Percentiles rank a stretch among this genome's conserved stretches.
Evolutionary conservation across 2,797 vertebrate species (phyloP).

Genomic region (Garrulus glandarius): DNA sequence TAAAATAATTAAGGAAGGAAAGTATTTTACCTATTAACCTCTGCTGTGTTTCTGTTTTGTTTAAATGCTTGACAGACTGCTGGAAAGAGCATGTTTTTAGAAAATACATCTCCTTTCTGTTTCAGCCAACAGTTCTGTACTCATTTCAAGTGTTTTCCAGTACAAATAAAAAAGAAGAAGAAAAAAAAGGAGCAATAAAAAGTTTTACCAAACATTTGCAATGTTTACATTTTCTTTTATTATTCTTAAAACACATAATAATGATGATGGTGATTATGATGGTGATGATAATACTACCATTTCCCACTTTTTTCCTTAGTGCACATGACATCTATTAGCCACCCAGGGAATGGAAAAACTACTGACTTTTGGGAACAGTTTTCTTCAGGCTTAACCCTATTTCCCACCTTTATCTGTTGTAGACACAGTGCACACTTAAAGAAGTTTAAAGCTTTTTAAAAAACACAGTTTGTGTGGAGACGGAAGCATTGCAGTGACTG

Average conservation of each 20-base stretch:
- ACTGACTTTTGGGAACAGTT: not conserved
- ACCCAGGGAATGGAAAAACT: not conserved
- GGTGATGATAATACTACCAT: not conserved
- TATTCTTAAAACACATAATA: not conserved
- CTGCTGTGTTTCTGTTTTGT: not conserved
- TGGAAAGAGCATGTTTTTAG: not conserved
- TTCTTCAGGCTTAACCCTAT: not conserved
- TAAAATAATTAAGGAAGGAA: not conserved
- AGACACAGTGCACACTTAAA: not conserved
- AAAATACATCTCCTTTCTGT: not conserved
- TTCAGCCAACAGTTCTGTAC: not conserved
- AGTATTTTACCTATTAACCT: not conserved
- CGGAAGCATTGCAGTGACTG: not conserved
- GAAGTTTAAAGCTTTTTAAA: not conserved
- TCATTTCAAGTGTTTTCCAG: not conserved
- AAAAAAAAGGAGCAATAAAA: not conserved
- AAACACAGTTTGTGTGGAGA: not conserved
- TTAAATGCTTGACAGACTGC: not conserved
- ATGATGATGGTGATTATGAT: not conserved
- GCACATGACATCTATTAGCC: not conserved
- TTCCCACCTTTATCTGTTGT: not conserved
- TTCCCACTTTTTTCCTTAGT: not conserved
- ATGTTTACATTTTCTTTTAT: not conserved
- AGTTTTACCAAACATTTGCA: not conserved
- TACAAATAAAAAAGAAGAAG: accelerated